phyloP scores from a whole-genome alignment of 2,888 invertebrate species.

The Philhelius pedissequus region DNA sequence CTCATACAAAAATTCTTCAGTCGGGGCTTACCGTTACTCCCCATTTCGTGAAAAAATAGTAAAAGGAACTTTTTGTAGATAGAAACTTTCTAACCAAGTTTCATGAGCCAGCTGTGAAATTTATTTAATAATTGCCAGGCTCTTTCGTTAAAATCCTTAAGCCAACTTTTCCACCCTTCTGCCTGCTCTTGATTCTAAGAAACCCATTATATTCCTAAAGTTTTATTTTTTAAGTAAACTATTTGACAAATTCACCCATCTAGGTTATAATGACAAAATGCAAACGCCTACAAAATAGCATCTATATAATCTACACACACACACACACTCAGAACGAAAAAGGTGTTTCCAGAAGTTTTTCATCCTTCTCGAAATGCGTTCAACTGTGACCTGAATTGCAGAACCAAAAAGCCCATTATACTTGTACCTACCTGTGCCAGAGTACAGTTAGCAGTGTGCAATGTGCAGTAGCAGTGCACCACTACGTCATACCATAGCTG shows the following conservation, averaged over 20 bases:
- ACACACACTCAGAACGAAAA: not conserved
- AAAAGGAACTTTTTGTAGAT: too few species aligned
- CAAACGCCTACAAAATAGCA: not conserved
- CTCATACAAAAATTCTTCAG: too few species aligned
- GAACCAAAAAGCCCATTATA: not conserved
- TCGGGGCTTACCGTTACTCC: too few species aligned
- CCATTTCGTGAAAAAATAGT: too few species aligned
- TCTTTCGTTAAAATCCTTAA: too few species aligned
- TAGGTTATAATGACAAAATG: not conserved
- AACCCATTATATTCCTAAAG: not conserved
- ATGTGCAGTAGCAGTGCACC: not conserved
- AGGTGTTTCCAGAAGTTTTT: not conserved
- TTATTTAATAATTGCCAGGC: too few species aligned
- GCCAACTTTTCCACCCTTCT: not conserved
- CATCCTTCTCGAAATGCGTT: not conserved
- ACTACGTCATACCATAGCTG: not conserved
- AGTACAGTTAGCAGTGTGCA: too few species aligned
- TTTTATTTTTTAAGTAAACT: not conserved
- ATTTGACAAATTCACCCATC: not conserved
- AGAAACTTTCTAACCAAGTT: too few species aligned
- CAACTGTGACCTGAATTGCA: constrained; percentile 14
- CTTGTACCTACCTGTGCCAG: not conserved
- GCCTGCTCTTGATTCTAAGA: not conserved
- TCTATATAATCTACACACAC: not conserved
- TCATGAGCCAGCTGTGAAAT: too few species aligned